phyloP scores from a whole-genome alignment of 2,797 vertebrate genomes.

The Myiotriccus ornatus region DNA sequence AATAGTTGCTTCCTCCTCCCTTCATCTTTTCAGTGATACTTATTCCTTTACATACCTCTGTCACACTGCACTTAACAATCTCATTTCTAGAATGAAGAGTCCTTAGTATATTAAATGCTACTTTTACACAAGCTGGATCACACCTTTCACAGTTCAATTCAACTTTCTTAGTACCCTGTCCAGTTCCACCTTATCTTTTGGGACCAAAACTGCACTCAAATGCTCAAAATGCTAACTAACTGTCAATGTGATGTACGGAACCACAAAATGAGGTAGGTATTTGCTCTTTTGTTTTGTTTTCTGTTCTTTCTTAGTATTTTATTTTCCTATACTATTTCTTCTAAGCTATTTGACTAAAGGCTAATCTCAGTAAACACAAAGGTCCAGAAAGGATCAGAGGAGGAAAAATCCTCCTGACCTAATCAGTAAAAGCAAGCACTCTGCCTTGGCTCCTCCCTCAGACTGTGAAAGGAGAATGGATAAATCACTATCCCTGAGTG shows the following conservation, averaged over 20 bases:
- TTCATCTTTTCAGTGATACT: neutral
- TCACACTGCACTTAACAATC: neutral
- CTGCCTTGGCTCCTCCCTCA: neutral
- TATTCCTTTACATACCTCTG: neutral
- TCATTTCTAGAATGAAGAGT: neutral
- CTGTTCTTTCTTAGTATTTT: neutral
- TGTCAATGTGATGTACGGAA: neutral
- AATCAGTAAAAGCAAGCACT: neutral
- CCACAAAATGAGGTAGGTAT: neutral
- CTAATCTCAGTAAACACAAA: neutral
- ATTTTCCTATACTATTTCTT: neutral
- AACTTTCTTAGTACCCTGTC: neutral
- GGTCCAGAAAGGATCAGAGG: neutral
- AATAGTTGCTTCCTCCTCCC: neutral
- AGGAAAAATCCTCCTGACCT: neutral
- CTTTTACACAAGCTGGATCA: neutral
- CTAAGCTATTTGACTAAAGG: neutral
- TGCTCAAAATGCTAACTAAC: neutral
- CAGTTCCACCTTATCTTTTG: neutral
- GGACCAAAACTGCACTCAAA: neutral
- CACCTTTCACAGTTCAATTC: neutral
- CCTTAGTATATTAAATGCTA: neutral
- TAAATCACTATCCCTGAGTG: neutral
- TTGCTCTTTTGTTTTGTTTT: neutral
- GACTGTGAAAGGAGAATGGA: neutral